A percentile compares a stretch with the other conserved stretches of the same genome.
phyloP scores from a whole-genome alignment of 2,113 vertebrate species.

The Canis aureus region DNA sequence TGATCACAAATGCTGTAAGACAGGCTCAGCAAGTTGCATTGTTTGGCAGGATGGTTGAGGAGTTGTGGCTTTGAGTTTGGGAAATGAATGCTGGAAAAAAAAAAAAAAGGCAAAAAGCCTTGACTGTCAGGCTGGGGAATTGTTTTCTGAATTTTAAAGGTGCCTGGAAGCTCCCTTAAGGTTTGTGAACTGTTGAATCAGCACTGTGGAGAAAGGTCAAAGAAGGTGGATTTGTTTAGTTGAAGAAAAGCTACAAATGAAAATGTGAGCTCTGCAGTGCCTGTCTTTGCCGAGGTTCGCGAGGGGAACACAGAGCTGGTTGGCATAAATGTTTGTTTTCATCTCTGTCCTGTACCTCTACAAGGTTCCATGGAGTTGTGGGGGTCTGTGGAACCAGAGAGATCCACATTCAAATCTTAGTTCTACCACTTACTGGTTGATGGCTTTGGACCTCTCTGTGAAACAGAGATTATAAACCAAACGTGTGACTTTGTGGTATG shows the following conservation, averaged over 20 bases:
- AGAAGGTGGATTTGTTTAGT: neutral
- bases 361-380: neutral
- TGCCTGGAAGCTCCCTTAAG: neutral
- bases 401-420: neutral
- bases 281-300: neutral
- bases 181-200: neutral
- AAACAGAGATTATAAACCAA: neutral
- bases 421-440: neutral
- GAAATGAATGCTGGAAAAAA: neutral
- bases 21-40: neutral
- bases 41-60: neutral
- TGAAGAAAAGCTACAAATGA: neutral
- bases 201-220: neutral
- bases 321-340: neutral
- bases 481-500: neutral
- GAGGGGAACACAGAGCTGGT: neutral
- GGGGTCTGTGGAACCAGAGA: neutral
- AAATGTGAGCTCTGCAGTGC: neutral
- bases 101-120: neutral
- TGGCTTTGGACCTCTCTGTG: neutral
- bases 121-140: neutral
- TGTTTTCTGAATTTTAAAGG: conserved; percentile 4
- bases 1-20: neutral
- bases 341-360: neutral
- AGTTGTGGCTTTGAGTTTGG: neutral